phyloP scores from a whole-genome alignment of 2,797 vertebrate species.

The Rhinichthys osculus region DNA sequence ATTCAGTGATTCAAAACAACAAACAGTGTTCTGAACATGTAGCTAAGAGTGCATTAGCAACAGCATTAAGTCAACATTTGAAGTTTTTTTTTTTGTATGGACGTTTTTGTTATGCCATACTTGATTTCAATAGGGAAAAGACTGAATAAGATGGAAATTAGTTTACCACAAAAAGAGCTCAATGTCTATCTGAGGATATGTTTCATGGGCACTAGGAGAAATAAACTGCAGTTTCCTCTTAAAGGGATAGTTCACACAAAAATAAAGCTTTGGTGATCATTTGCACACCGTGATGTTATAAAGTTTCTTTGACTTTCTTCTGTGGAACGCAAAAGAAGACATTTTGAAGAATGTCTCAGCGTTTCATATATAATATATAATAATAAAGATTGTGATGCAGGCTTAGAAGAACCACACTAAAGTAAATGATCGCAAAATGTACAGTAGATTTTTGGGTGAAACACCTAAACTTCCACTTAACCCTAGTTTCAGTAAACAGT shows the following conservation, averaged over 20 bases:
- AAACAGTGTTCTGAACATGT: conserved; percentile 43
- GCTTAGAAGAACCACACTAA: not conserved
- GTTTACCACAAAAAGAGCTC: not conserved
- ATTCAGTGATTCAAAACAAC: conserved; percentile 56
- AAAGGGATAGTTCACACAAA: not conserved
- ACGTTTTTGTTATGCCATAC: not conserved
- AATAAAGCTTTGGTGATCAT: not conserved
- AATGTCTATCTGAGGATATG: not conserved
- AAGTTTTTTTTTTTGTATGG: conserved; percentile 17
- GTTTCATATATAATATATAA: not conserved
- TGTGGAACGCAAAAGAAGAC: not conserved
- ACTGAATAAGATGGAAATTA: conserved; percentile 17
- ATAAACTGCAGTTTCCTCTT: not conserved
- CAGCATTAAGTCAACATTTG: conserved; percentile 49
- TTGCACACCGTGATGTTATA: not conserved
- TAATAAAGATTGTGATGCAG: not conserved
- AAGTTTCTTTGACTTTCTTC: not conserved
- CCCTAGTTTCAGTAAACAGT: not conserved
- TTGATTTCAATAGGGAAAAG: conserved; percentile 16
- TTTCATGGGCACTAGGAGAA: not conserved
- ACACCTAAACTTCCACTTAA: not conserved
- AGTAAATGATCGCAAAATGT: not conserved
- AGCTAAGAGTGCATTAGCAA: conserved; percentile 48
- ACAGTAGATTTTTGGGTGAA: not conserved
- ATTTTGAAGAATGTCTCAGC: not conserved